These are phyloP conservation scores for Druon quercuslanigerum DNA, from an alignment of 1,140 invertebrate species.

Conservation along the genomic window DNA sequence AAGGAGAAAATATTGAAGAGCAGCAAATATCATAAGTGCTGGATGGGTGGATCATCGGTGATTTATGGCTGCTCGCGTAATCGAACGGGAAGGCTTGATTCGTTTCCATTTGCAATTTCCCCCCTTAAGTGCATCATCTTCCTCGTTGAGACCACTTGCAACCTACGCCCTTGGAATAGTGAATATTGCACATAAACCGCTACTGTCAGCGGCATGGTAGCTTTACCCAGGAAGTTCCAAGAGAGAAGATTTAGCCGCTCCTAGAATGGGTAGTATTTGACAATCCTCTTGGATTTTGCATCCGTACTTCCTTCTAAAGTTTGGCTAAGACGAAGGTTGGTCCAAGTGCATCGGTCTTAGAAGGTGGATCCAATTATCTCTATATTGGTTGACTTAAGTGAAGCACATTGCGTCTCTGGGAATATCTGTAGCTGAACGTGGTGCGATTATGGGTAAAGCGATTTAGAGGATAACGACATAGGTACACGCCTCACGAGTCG, in stretches of 20 bases:
- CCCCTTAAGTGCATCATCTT: neutral
- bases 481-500: constrained; percentile 28
- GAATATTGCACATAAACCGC: neutral
- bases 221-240: neutral
- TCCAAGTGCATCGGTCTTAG: constrained; percentile 23
- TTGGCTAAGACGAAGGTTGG: constrained; percentile 3
- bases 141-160: neutral
- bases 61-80: no score
- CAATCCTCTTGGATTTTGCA: constrained; percentile 2
- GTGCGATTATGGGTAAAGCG: constrained; percentile 29
- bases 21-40: no score
- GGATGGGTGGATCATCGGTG: no score
- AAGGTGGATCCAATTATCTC: constrained; percentile 25
- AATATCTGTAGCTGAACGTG: constrained; percentile 31
- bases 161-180: neutral
- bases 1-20: no score
- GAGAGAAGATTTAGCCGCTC: neutral
- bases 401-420: constrained; percentile 25
- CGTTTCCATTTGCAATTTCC: constrained; percentile 2
- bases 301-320: neutral
- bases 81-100: no score
- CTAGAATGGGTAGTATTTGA: neutral
- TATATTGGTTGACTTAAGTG: constrained; percentile 24
- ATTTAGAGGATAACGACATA: constrained; percentile 30
- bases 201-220: neutral